Conservation (phyloP, 2,113 vertebrate species). For the Chaetura pelagica region DNA sequence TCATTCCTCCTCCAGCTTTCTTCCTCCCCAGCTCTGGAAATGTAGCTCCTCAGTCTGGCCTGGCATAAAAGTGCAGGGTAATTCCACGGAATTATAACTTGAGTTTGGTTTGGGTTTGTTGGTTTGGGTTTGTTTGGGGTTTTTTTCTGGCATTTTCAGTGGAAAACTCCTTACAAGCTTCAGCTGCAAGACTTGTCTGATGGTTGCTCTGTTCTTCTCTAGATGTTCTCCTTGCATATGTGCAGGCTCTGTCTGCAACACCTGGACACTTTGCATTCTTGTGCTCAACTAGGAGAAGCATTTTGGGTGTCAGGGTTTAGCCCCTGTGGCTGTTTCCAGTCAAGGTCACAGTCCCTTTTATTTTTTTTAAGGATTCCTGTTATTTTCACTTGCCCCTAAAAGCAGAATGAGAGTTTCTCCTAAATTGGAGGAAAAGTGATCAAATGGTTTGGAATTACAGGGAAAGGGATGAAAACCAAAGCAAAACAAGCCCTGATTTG, state of each 20-base stretch:
- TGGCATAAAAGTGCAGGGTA: background rate
- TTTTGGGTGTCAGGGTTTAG: background rate
- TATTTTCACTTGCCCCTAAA: background rate
- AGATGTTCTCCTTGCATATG: background rate
- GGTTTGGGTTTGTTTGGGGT: no score
- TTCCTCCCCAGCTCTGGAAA: background rate
- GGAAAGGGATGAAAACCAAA: background rate
- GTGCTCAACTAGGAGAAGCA: background rate
- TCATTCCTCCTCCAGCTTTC: background rate
- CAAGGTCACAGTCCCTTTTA: background rate
- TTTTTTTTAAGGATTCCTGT: background rate
- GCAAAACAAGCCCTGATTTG: background rate
- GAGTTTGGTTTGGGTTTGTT: no score
- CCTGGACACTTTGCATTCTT: accelerated
- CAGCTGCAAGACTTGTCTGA: background rate
- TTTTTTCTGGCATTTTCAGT: accelerated
- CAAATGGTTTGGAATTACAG: background rate
- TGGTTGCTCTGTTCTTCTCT: background rate
- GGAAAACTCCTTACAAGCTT: background rate
- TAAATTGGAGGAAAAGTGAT: background rate
- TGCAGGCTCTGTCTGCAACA: background rate
- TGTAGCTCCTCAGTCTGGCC: background rate
- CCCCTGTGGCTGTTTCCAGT: background rate
- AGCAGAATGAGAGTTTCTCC: background rate
- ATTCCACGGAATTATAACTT: background rate